A percentile compares a stretch with the other conserved stretches of the same genome.
Conservation (phyloP, 2,888 invertebrate species). For the Oegoconia quadripuncta region DNA sequence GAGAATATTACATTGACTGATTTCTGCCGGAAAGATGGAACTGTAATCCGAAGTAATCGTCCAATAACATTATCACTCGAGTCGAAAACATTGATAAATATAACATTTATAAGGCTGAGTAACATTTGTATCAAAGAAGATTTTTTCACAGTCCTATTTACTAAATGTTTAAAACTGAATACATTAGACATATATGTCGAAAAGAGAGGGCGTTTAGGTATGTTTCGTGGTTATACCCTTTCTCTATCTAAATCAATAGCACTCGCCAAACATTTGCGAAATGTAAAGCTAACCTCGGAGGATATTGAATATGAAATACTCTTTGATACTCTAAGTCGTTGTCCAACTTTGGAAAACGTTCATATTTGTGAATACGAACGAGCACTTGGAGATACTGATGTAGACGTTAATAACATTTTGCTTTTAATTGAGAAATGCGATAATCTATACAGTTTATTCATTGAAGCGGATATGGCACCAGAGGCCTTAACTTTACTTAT, state of each 20-base stretch:
- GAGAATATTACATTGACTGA: conserved; percentile 36
- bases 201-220: conserved; percentile 21
- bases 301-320: conserved; percentile 36
- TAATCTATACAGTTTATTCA: conserved; percentile 39
- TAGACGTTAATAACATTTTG: conserved; percentile 20
- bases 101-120: conserved; percentile 35
- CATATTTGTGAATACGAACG: conserved; percentile 41
- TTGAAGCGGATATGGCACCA: conserved; percentile 36
- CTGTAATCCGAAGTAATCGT: conserved; percentile 22
- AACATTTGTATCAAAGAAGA: conserved; percentile 31
- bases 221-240: conserved; percentile 24
- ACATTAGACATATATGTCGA: conserved; percentile 38
- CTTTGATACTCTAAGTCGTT: conserved; percentile 32
- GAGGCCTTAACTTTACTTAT: conserved; percentile 31
- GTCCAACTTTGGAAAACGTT: conserved; percentile 35
- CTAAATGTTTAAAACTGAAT: conserved; percentile 26
- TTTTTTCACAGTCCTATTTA: conserved; percentile 34
- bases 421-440: conserved; percentile 29
- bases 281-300: conserved; percentile 36
- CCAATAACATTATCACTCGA: conserved; percentile 28
- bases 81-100: conserved; percentile 23
- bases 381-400: conserved; percentile 14
- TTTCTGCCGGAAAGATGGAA: conserved; percentile 34
- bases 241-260: conserved; percentile 28
- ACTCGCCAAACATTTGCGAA: conserved; percentile 29